Evolutionary conservation across 2,113 vertebrate species (phyloP).

Genomic region (Neodon shergylaensis): DNA sequence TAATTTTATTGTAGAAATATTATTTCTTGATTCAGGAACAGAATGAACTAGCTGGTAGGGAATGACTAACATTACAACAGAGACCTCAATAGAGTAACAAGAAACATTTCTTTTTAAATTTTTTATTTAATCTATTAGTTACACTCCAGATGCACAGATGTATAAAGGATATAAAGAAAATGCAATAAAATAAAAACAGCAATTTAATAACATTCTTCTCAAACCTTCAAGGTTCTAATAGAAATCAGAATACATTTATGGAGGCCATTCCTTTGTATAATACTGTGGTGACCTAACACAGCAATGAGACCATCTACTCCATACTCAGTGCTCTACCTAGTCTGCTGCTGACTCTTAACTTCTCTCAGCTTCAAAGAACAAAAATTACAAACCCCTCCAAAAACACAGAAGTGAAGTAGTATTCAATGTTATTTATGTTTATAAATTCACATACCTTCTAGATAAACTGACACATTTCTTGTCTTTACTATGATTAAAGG

Average conservation of each 20-base stretch:
- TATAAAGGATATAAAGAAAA: conserved; percentile 81
- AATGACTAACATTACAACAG: conserved; percentile 63
- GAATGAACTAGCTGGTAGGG: conserved; percentile 5
- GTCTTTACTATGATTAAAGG: conserved; percentile 30
- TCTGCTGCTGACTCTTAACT: conserved; percentile 7
- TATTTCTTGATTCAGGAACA: conserved; percentile 47
- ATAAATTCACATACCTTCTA: conserved; percentile 30
- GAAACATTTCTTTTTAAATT: conserved; percentile 76
- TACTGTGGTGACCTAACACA: conserved; percentile 34
- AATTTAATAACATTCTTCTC: conserved; percentile 74
- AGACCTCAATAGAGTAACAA: conserved; percentile 76
- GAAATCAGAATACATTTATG: conserved; percentile 66
- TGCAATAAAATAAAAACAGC: conserved; percentile 81
- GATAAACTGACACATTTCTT: conserved; percentile 57
- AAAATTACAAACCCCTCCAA: neutral
- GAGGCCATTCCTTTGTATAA: conserved; percentile 65
- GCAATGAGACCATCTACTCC: conserved; percentile 37
- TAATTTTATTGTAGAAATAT: conserved; percentile 42
- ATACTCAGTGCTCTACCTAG: neutral
- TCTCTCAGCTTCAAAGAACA: conserved; percentile 26
- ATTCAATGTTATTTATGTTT: conserved; percentile 14
- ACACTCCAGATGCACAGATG: conserved; percentile 83
- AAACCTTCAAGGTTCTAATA: conserved; percentile 72
- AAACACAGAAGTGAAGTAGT: neutral
- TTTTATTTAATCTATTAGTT: conserved; percentile 86